Base-by-base conservation (phyloP, 2,888 invertebrate species). In the Dynastes tityus region DNA sequence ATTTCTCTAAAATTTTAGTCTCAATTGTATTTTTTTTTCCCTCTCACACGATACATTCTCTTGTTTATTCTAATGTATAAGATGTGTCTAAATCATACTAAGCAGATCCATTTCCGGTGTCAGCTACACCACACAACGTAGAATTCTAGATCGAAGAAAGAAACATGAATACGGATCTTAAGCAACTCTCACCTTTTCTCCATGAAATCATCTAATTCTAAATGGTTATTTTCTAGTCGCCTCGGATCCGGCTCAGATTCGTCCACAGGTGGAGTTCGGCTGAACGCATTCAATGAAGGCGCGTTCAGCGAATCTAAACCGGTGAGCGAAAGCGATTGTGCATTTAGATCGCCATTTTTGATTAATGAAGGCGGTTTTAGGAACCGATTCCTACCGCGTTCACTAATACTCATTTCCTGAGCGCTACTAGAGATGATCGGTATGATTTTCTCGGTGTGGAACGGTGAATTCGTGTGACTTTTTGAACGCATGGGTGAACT, bases 181-280 rank as follows among this genome's bases (percentile, higher is more conserved):
- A 79, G 75, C 70, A 79, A 79, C 40, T 76, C 76, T 79, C 78
- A 79, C 68, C 78, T 79, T 37, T 70, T 70, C 64, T 79, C 78
- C n/a, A 76, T 55, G 32, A 79, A 68, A 61, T 79, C 63, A 22
- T 79, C 68, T 51, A 79, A 61, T 53, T 79, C 78, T 63, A 79
- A 78, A 53, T 70, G 49, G 45, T 76, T 79, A n/a, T 76, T 61
- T 22, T 45, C 70, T 22, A 58, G 29, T 32, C 13, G 5, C n/a
- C 32, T 9, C 29, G 29, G 13, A 45, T 32, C 37, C 2, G 16
- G 6, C 2, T 61, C 32, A 11, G 49, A n/a, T n/a, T 53, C 71
- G 58, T 55, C 22, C n/a, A 76, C 77, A 2, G 76, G 79, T 29
- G 79, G 77, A 9, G 71, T 77, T 32, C 79, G 63, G 11, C 77